These are phyloP conservation scores for Orchesella flavescens DNA, from an alignment of 2,888 invertebrate genomes.

Conservation along the genomic window DNA sequence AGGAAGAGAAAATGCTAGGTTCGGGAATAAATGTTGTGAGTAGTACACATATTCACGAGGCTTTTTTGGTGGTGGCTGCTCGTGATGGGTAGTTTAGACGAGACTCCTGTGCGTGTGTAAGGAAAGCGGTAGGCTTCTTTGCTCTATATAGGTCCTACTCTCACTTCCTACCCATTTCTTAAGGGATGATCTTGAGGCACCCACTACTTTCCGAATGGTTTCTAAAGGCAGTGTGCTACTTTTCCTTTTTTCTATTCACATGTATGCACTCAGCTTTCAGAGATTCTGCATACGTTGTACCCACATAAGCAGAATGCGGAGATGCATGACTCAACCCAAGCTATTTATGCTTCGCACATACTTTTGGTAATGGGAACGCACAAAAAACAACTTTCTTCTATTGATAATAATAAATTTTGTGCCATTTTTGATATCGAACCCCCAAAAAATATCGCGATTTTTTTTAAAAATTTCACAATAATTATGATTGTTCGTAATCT, in stretches of 20 bases:
- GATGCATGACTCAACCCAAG: too few relatives aligned
- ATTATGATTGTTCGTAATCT: too few relatives aligned
- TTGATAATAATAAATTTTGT: too few relatives aligned
- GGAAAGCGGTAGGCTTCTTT: background rate
- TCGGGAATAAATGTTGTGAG: conserved; percentile 16
- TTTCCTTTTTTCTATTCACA: background rate
- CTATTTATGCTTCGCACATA: too few relatives aligned
- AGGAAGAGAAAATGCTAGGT: background rate
- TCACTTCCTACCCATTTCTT: background rate
- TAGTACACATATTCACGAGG: conserved; percentile 23
- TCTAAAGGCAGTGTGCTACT: conserved; percentile 28
- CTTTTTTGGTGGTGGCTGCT: conserved; percentile 18
- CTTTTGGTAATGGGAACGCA: too few relatives aligned
- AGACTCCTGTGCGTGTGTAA: background rate
- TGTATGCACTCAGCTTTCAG: too few relatives aligned
- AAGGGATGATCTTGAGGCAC: conserved; percentile 63
- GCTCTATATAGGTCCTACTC: background rate
- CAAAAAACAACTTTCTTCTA: too few relatives aligned
- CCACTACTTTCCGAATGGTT: conserved; percentile 18
- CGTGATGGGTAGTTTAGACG: background rate
- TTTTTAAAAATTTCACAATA: too few relatives aligned
- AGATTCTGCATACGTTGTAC: too few relatives aligned
- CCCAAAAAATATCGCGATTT: too few relatives aligned
- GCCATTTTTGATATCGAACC: too few relatives aligned
- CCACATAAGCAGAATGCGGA: too few relatives aligned